Evolutionary conservation across 2,888 invertebrate species (phyloP), one percentile per base, ranked within the genome.

Genomic region (Autographa pulchrina): DNA sequence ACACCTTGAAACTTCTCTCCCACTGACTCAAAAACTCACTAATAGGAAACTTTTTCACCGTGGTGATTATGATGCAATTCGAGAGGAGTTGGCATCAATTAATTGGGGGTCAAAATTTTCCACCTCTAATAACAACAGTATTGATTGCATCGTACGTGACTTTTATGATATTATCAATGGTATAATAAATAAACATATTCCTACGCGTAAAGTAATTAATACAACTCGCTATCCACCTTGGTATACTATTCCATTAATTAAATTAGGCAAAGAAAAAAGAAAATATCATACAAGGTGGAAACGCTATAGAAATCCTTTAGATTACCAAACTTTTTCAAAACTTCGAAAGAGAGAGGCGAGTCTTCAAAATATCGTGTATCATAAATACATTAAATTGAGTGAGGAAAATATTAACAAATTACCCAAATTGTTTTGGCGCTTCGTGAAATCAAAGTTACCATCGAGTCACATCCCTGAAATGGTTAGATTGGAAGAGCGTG

Each of bases 221-320:
- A n/a, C 31, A 16, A 16, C 25, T 16, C 62, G 62, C 18, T 68
- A 68, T 62, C 68, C 68, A 7, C 52, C 61, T 16, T 68, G 41
- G 58, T 62, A 58, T 58, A 56, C 56, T 9, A 32, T n/a, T 41
- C 18, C 68, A 54, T 31, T 68, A 13, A 68, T 62, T 41, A 68
- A 68, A 31, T 62, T 66, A 43, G 5, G 13, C 13, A 66, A 66
- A 52, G 60, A 66, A 61, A 60, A 66, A 66, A 61, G 60, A 20
- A 68, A 68, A 41, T 68, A 62, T 68, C 62, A 58, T 41, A 56
- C 41, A 20, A 56, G 31, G 58, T 68, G 68, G 62, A 68, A 68
- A 16, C 54, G 58, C 16, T 62, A 58, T 56, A 31, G 58, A 20
- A 62, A 68, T n/a, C 62, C 43, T n/a, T 58, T 43, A 16, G 62